A percentile compares a stretch with the other conserved stretches of the same genome.
Conservation (phyloP, 2,888 invertebrate species). For the Thelaira solivaga region DNA sequence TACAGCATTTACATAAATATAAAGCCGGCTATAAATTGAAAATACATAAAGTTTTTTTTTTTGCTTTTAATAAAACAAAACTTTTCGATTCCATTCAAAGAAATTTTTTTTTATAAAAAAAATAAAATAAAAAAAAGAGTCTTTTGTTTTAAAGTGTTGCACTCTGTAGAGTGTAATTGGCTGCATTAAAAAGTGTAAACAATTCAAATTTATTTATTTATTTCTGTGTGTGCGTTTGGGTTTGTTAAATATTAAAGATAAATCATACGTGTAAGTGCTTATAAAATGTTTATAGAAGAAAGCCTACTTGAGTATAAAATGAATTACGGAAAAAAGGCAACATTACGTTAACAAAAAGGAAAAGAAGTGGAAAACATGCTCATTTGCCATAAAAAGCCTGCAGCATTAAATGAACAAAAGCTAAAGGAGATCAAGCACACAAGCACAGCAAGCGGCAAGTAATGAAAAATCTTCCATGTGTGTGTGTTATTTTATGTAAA, state of each 20-base stretch:
- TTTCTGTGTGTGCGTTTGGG: no score
- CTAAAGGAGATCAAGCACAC: constrained; percentile 4
- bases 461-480: not conserved
- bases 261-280: constrained; percentile 46
- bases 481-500: constrained; percentile 54
- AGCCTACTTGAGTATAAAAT: constrained; percentile 15
- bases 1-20: no score
- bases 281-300: constrained; percentile 13
- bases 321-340: constrained; percentile 23
- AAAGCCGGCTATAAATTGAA: no score
- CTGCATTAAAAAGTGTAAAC: no score
- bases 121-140: no score
- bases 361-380: constrained; percentile 15
- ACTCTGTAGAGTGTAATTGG: no score
- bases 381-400: constrained; percentile 30
- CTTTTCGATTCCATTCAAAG: no score
- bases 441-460: not conserved
- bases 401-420: constrained; percentile 17
- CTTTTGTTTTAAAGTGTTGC: no score
- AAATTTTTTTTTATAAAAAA: no score
- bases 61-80: no score
- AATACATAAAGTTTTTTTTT: no score
- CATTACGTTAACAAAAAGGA: not conserved
- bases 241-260: constrained; percentile 36
- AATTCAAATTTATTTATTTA: no score